Evolutionary conservation across 2,888 invertebrate genomes (phyloP).

Genomic region (Drosophila austrosaltans): DNA sequence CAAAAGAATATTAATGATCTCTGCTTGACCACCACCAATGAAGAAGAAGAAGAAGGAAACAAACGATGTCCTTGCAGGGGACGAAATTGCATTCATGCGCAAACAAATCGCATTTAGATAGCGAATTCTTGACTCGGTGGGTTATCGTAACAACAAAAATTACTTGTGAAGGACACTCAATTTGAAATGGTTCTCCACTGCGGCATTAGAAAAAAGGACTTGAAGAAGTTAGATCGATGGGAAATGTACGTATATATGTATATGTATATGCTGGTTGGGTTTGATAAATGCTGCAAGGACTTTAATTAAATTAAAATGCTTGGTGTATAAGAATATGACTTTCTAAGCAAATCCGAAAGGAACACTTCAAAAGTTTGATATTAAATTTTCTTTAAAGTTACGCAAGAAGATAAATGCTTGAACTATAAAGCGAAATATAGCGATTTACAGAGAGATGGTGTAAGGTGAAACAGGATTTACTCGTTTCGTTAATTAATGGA

Average conservation of each 20-base stretch:
- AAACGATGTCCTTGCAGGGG: constrained; percentile 26
- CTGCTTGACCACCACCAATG: constrained; percentile 50
- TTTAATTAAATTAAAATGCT: neutral
- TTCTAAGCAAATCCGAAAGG: neutral
- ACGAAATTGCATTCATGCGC: constrained; percentile 8
- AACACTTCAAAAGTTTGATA: too few species aligned
- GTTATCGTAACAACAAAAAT: neutral
- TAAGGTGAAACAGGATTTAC: too few species aligned
- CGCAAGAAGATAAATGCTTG: too few species aligned
- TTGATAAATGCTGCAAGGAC: neutral
- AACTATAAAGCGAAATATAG: too few species aligned
- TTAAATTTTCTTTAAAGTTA: too few species aligned
- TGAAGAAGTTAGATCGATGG: neutral
- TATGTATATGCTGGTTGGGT: neutral
- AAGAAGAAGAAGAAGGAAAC: neutral
- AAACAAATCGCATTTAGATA: constrained; percentile 10
- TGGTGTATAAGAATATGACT: too few species aligned
- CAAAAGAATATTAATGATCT: constrained; percentile 63
- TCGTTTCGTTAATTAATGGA: too few species aligned
- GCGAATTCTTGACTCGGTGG: constrained; percentile 1
- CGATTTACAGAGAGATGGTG: too few species aligned
- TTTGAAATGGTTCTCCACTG: neutral
- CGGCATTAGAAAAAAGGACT: neutral
- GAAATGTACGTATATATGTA: too few species aligned
- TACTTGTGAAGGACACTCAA: neutral